These are phyloP conservation scores for Cassiopea xamachana DNA, from an alignment of 30 jellyfish, hydroid and myxozoan genomes.

Conservation along the genomic window DNA sequence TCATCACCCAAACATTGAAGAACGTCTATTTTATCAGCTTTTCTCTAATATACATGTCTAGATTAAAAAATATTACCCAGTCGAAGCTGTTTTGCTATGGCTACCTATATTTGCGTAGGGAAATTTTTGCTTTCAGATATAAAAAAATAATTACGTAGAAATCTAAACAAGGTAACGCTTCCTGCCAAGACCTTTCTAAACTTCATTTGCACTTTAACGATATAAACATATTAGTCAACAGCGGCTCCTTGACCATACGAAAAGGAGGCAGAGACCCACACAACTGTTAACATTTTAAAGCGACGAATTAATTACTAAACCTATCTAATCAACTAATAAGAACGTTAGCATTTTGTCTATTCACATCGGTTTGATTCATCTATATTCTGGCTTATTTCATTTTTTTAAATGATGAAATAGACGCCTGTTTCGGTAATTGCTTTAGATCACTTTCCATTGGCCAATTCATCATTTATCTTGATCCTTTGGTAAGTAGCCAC, in stretches of 20 bases:
- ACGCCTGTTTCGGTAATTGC: no score
- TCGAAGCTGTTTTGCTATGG: background rate
- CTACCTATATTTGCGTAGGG: background rate
- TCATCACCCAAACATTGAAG: background rate
- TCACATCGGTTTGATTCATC: background rate
- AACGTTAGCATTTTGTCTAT: background rate
- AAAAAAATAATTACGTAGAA: background rate
- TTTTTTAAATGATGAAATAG: background rate
- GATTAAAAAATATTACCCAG: background rate
- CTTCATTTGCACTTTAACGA: background rate
- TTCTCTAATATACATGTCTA: background rate
- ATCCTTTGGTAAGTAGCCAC: no score
- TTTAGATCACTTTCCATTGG: no score
- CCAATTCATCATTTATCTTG: no score
- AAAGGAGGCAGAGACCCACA: constrained; percentile 11
- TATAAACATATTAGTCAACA: background rate
- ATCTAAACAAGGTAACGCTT: background rate
- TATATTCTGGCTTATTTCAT: background rate
- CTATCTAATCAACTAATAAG: background rate
- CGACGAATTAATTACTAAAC: background rate
- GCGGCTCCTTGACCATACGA: background rate
- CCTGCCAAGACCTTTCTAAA: background rate
- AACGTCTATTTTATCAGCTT: background rate
- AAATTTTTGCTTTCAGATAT: background rate
- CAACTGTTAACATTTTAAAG: background rate